Conservation (phyloP, 2,888 invertebrate genomes). For the Epistrophe eligans region DNA sequence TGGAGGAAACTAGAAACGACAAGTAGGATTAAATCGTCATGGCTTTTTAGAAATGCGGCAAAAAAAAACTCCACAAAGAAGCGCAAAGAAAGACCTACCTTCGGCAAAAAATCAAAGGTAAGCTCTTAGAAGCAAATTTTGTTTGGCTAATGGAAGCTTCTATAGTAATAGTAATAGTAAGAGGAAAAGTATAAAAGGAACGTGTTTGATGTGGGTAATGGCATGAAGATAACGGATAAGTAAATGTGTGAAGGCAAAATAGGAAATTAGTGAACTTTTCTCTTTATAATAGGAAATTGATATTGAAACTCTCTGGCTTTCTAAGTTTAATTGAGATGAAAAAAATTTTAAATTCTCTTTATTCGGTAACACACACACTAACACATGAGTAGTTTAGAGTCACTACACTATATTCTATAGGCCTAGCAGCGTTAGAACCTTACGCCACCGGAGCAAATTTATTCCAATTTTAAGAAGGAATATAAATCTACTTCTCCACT, state of each 20-base stretch:
- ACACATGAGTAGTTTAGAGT: too few relatives aligned
- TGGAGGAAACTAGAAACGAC: slow-evolving; percentile 28
- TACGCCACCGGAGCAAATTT: too few relatives aligned
- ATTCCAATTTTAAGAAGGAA: too few relatives aligned
- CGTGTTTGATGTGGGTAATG: slow-evolving; percentile 26
- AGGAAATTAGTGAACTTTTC: background rate
- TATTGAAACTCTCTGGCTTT: background rate
- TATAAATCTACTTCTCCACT: too few relatives aligned
- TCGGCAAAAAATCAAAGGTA: slow-evolving; percentile 2
- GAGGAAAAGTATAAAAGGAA: background rate
- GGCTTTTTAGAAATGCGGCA: background rate
- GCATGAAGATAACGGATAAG: background rate
- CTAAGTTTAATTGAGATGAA: too few relatives aligned
- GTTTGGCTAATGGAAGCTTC: slow-evolving; percentile 10
- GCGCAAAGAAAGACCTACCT: background rate
- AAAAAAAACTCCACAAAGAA: slow-evolving; percentile 6
- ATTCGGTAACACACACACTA: too few relatives aligned
- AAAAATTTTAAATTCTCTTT: too few relatives aligned
- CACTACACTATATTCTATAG: too few relatives aligned
- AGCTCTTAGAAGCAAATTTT: slow-evolving; percentile 4
- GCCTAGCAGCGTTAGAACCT: too few relatives aligned
- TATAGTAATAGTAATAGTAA: background rate
- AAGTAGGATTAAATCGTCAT: slow-evolving; percentile 12
- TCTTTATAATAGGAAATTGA: background rate
- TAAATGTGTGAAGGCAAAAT: background rate